Base-by-base conservation (phyloP, 2,888 invertebrate genomes). In the Caenorhabditis angaria region DNA sequence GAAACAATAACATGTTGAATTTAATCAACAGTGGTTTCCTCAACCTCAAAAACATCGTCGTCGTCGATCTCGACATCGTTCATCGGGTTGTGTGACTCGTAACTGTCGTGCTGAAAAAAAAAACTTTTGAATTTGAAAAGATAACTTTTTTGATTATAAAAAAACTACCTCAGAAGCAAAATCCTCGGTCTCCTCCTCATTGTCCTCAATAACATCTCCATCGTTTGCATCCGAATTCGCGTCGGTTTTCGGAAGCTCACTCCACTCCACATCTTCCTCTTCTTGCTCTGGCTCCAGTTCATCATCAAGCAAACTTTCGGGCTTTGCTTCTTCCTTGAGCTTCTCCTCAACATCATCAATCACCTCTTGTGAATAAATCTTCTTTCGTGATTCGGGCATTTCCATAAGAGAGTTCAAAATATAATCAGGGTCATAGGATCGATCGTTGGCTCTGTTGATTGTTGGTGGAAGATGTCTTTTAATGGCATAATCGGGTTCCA, bases 261-360 rank as follows among this genome's bases (percentile, higher is more conserved):
- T 18, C 62, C 62, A 62, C 18, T 62, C 62, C 6, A 62, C 62
- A 12, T 62, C 62, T 24, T 54, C 61, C 10, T 61, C 61, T n/a
- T 54, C 61, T 6, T 51, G 27, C 8, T 35, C 60, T 5, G 48
- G 47, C 20, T 60, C 60, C 2, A 50, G 32, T 32, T 20, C 48
- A 27, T 27, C 35, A 22, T 51, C 47, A 10, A 41, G 18, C 24
- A n/a, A n/a, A n/a, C n/a, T n/a, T n/a, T n/a, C n/a, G n/a, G n/a
- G n/a, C n/a, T n/a, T n/a, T n/a, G n/a, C 41, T 22, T 24, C 6
- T 22, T 50, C 22, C 22, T 20, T 24, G 24, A 50, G 18, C 50
- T 22, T n/a, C n/a, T 50, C 50, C 24, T 50, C 50, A 4, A 24
- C 50, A 3, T 50, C 50, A 3, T 50, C 10, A 8, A 24, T 4